These are phyloP conservation scores for Tiliacea citrago DNA, from an alignment of 2,888 invertebrate genomes.

Conservation along the genomic window DNA sequence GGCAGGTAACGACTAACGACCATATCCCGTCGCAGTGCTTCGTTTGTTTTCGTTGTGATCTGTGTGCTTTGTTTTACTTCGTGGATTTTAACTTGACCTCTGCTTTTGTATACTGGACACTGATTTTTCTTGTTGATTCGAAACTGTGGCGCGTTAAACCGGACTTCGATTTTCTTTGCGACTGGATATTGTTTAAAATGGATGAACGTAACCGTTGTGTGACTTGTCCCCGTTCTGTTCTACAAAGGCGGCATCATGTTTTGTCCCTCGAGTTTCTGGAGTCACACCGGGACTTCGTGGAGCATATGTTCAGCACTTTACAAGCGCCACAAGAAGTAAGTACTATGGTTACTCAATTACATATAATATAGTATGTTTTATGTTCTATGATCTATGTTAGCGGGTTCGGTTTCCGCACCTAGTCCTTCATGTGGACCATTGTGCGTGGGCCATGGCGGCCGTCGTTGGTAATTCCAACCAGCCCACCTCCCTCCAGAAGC, in stretches of 20 bases:
- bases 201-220: background rate
- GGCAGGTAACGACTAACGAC: no score
- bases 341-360: constrained; percentile 10
- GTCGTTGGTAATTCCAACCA: no score
- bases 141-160: background rate
- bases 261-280: constrained; percentile 10
- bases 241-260: constrained; percentile 9
- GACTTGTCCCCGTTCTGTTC: constrained; percentile 16
- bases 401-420: no score
- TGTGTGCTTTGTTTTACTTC: background rate
- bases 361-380: constrained; percentile 11
- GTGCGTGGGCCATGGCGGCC: no score
- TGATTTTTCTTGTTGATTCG: constrained; percentile 6
- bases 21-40: background rate
- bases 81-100: constrained; percentile 2
- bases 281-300: constrained; percentile 14
- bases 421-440: no score
- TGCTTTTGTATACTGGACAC: constrained; percentile 8
- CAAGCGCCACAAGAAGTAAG: constrained; percentile 10
- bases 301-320: constrained; percentile 12
- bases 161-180: background rate
- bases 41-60: constrained; percentile 3
- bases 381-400: no score
- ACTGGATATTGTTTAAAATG: background rate
- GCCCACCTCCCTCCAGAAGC: no score